phyloP scores from a whole-genome alignment of 37 sponge, comb jelly and placozoan genomes.

The Axinella damicornis region DNA sequence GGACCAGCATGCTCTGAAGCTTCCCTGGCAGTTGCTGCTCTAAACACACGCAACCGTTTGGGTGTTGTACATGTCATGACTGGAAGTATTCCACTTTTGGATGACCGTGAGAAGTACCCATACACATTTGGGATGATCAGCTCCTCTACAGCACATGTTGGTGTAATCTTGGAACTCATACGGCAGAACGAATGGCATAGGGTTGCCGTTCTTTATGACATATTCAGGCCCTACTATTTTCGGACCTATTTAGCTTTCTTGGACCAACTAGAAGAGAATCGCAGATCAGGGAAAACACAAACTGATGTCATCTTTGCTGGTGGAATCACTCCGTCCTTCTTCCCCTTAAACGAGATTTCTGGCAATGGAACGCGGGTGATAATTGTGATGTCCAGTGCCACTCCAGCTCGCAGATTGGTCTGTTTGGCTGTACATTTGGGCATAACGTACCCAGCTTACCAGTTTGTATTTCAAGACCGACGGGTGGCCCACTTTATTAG shows the following conservation, averaged over 20 bases:
- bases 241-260: background rate
- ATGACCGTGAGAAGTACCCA: background rate
- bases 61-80: conserved; percentile 13
- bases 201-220: conserved; percentile 12
- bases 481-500: background rate
- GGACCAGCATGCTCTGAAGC: conserved; percentile 41
- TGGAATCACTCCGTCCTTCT: background rate
- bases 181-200: background rate
- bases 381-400: conserved; percentile 1
- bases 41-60: background rate
- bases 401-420: conserved; percentile 13
- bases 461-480: conserved; percentile 52
- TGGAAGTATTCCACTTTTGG: background rate
- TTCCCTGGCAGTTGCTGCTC: conserved; percentile 4
- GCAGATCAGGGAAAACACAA: background rate
- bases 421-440: conserved; percentile 25
- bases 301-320: too few species aligned
- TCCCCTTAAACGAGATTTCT: conserved; percentile 10
- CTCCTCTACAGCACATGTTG: conserved; percentile 10
- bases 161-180: background rate
- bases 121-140: conserved; percentile 31
- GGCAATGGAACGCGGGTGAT: conserved; percentile 1
- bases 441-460: conserved; percentile 27
- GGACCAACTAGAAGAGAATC: background rate
- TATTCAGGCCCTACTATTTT: background rate